Base-by-base conservation (phyloP, 2,797 vertebrate species). In the Peromyscus melanophrys region DNA sequence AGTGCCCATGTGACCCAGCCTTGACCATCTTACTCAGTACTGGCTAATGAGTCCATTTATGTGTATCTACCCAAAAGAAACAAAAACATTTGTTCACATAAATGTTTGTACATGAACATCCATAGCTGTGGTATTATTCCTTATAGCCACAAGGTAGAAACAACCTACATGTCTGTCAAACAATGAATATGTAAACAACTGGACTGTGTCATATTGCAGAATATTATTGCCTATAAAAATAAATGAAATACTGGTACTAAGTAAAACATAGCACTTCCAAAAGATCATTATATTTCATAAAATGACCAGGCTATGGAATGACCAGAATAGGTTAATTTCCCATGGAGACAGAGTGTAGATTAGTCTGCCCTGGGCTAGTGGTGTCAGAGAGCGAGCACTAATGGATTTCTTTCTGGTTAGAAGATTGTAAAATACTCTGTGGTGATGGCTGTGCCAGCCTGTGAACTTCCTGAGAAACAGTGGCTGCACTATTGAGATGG, bases 171-270 rank as follows among this genome's bases (percentile, higher is more conserved):
- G 12, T 46, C 77, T 73, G 84, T 63, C 34, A 83, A n/a, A 5
- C 83, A 55, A n/a, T 75, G 61, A 83, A 23, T 61, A 55, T 49
- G 73, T 91, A 91, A 73, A 57, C 52, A 87, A 86, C 91, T 46
- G 13, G 65, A 13, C 8, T 85, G 13, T 90, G 59, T 52, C 31
- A 14, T 57, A 71, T 21, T 52, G 55, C 12, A 4, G 12, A 85
- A 89, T 83, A 49, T 19, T 83, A 86, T 63, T 43, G 75, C 6
- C n/a, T 49, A 92, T 85, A 55, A 86, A 77, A 94, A 91, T 40
- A 81, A 85, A 82, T 81, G 57, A 94, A 82, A 46, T 63, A 29
- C 49, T 16, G 49, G 43, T 46, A 29, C 23, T 77, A 57, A 81
- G 57, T 82, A 78, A 90, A 95, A 76, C 37, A 71, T 67, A 61